phyloP scores from a whole-genome alignment of 2,888 invertebrate genomes.

The Cosmopolites sordidus region DNA sequence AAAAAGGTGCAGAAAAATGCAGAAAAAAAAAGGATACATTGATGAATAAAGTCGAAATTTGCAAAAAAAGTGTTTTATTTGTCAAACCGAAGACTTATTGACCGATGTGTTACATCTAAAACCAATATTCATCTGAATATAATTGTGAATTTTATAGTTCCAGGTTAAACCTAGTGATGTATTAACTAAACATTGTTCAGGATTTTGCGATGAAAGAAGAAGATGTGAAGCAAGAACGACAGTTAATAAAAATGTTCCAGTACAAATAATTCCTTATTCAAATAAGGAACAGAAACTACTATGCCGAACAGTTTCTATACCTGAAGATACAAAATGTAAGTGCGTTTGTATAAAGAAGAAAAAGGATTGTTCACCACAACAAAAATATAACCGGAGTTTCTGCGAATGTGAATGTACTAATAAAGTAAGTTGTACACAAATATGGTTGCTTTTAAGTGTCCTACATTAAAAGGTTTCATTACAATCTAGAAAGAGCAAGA shows the following conservation, averaged over 20 bases:
- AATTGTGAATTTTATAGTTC: background rate
- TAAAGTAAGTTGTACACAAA: conserved; percentile 33
- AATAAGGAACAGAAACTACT: background rate
- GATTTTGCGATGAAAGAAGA: conserved; percentile 37
- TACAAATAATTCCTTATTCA: conserved; percentile 27
- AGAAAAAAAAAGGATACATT: no score
- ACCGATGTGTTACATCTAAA: no score
- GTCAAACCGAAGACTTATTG: no score
- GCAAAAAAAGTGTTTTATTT: no score
- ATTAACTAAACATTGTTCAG: conserved; percentile 40
- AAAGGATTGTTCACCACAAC: conserved; percentile 33
- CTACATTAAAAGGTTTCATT: no score
- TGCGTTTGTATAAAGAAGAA: conserved; percentile 37
- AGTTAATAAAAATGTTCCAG: conserved; percentile 31
- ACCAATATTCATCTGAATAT: no score
- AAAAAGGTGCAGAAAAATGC: no score
- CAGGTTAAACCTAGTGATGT: conserved; percentile 40
- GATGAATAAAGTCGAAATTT: no score
- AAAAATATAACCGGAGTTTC: conserved; percentile 36
- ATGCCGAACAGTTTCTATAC: conserved; percentile 37
- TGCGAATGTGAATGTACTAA: conserved; percentile 42
- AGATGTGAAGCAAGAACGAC: conserved; percentile 34
- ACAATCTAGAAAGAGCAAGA: background rate
- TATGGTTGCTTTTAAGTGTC: no score
- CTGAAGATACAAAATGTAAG: conserved; percentile 38